Conservation (phyloP, 2,888 invertebrate genomes). For the Gibbula magus region DNA sequence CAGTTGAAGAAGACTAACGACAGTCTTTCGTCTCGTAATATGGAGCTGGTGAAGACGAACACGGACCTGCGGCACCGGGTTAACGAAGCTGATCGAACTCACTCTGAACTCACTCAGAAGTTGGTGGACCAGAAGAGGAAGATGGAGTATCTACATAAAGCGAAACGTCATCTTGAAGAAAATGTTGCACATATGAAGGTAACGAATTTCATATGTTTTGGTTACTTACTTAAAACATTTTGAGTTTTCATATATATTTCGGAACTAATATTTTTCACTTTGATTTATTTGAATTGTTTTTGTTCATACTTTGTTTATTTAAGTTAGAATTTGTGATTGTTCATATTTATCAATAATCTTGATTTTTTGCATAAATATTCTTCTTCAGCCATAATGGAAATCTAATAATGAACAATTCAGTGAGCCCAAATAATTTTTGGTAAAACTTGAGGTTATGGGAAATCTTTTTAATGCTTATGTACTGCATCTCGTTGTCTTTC, state of each 20-base stretch:
- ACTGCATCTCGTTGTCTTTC: too few relatives aligned
- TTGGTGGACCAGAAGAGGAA: conserved; percentile 61
- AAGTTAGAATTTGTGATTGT: too few relatives aligned
- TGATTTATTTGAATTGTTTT: too few relatives aligned
- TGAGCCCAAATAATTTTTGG: not conserved
- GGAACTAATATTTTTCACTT: too few relatives aligned
- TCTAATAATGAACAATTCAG: too few relatives aligned
- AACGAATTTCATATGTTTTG: not conserved
- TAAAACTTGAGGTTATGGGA: not conserved
- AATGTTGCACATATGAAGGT: conserved; percentile 67
- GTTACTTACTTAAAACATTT: too few relatives aligned
- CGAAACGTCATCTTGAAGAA: conserved; percentile 67
- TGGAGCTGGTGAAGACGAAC: conserved; percentile 68
- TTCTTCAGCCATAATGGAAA: too few relatives aligned
- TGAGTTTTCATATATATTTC: too few relatives aligned
- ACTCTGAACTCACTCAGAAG: conserved; percentile 64
- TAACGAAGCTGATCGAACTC: conserved; percentile 56
- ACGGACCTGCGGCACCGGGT: conserved; percentile 67
- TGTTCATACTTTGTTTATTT: too few relatives aligned
- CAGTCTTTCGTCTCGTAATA: conserved; percentile 62
- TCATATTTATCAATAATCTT: too few relatives aligned
- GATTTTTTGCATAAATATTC: too few relatives aligned
- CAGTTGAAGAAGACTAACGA: conserved; percentile 69
- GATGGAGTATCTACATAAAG: conserved; percentile 60
- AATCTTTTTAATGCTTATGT: not conserved